Percentiles rank a stretch among this genome's conserved stretches.
Evolutionary conservation across 2,888 invertebrate genomes (phyloP).

Genomic region (Dynastes hyllus): DNA sequence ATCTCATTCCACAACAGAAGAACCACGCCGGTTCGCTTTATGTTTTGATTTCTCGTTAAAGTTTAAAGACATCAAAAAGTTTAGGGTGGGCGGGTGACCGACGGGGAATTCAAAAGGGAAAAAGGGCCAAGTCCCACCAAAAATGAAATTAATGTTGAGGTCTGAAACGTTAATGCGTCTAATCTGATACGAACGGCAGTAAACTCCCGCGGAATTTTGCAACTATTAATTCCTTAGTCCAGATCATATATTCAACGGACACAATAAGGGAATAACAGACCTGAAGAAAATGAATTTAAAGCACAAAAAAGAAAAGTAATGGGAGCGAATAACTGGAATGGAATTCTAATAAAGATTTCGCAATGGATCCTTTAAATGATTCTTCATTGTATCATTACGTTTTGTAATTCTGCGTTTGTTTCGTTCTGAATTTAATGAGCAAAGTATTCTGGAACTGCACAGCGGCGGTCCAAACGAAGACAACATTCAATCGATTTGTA

Average conservation of each 20-base stretch:
- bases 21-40: conserved; percentile 33
- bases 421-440: neutral
- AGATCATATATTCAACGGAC: conserved; percentile 67
- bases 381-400: neutral
- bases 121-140: conserved; percentile 62
- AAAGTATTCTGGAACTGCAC: too few species aligned
- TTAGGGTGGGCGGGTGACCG: conserved; percentile 32
- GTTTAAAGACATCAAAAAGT: conserved; percentile 46
- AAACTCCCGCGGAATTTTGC: conserved; percentile 70
- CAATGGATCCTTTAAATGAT: neutral
- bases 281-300: conserved; percentile 59
- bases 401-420: neutral
- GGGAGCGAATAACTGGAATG: neutral
- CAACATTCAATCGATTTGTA: too few species aligned
- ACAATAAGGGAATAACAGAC: conserved; percentile 64
- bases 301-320: neutral
- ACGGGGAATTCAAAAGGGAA: conserved; percentile 48
- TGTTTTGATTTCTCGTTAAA: conserved; percentile 48
- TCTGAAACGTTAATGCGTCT: conserved; percentile 69
- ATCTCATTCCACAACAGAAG: conserved; percentile 12
- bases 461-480: too few species aligned
- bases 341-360: conserved; percentile 28
- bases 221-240: conserved; percentile 69
- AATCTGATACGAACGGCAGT: conserved; percentile 70
- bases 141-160: conserved; percentile 70